Base-by-base conservation (phyloP, 2,888 invertebrate species). In the Allygus modestus region DNA sequence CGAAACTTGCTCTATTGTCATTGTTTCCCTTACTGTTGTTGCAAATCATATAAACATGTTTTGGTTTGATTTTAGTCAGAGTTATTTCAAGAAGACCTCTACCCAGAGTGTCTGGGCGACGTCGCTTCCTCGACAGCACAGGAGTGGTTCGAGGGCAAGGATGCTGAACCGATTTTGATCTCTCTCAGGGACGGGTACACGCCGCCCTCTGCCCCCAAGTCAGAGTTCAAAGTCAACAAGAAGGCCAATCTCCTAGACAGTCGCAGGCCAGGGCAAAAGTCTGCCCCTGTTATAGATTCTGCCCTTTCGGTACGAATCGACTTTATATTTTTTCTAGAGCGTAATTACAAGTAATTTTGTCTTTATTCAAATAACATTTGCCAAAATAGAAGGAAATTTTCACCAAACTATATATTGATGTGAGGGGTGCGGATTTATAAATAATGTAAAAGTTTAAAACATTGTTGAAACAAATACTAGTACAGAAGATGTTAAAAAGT, bases 61-160 rank as follows among this genome's bases (percentile, higher is more conserved):
- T n/a, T n/a, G n/a, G n/a, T n/a, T n/a, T n/a, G n/a, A n/a, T 46
- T 46, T 17, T 89, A 94, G 94, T 98, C 98, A 86, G 98, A 98
- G 91, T 93, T 97, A 89, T 99, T 99, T 93, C 99, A 99, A 92
- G 98, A 98, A 90, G 99, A 99, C 91, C 92, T 99, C 87, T 99
- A 98, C 91, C 99, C 99, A 0, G 98, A 98, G 90, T 98, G 99
- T 9, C 92, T 97, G 23, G 97, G 98, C 82, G 97, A 98, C 89
- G 96, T 96, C 86, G 96, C 98, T 7, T 96, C 97, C 17, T 92
- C 96, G 86, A 95, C 97, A 0, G 97, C 98, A 0, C 98, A 98
- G 89, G 98, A 98, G 90, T 98, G 98, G 97, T 93, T 96, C 84
- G 93, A 93, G 58, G 99, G 99, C 17, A 94, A 95, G 89, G 97